A percentile compares a stretch with the other conserved stretches of the same genome.
Evolutionary conservation across 1,140 invertebrate species (phyloP).

Genomic region (Anastrepha obliqua): DNA sequence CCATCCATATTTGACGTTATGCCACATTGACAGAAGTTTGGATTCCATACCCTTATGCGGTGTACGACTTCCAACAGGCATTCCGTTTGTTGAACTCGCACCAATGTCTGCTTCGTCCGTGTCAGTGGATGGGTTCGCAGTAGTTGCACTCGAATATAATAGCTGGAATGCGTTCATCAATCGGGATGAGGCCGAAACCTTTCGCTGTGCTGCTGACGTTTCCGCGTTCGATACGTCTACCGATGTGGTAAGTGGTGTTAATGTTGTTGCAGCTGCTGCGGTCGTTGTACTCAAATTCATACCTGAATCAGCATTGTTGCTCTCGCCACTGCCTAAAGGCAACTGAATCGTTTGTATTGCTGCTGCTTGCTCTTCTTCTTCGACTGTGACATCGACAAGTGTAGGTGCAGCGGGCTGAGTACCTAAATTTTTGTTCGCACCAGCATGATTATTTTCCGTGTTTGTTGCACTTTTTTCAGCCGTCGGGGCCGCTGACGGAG

Average conservation of each 20-base stretch:
- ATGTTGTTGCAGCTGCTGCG: constrained; percentile 60
- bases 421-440: too few relatives aligned
- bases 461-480: constrained; percentile 52
- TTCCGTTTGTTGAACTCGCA: constrained; percentile 60
- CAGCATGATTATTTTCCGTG: background rate
- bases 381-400: constrained; percentile 62
- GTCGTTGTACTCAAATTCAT: constrained; percentile 58
- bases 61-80: constrained; percentile 64
- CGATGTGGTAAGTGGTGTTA: background rate
- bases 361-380: constrained; percentile 71
- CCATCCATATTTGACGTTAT: constrained; percentile 93
- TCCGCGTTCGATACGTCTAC: constrained; percentile 58
- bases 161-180: constrained; percentile 73
- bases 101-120: constrained; percentile 33
- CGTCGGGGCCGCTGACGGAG: constrained; percentile 55
- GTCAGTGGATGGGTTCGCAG: constrained; percentile 7
- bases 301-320: background rate
- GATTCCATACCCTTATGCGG: constrained; percentile 84
- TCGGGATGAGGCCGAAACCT: constrained; percentile 72
- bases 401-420: background rate
- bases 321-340: constrained; percentile 36
- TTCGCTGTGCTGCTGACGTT: constrained; percentile 67
- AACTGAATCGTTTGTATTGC: constrained; percentile 67
- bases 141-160: constrained; percentile 62
- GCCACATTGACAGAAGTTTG: constrained; percentile 89